Conservation (phyloP, 2,888 invertebrate species). For the Hoplodrina blanda region DNA sequence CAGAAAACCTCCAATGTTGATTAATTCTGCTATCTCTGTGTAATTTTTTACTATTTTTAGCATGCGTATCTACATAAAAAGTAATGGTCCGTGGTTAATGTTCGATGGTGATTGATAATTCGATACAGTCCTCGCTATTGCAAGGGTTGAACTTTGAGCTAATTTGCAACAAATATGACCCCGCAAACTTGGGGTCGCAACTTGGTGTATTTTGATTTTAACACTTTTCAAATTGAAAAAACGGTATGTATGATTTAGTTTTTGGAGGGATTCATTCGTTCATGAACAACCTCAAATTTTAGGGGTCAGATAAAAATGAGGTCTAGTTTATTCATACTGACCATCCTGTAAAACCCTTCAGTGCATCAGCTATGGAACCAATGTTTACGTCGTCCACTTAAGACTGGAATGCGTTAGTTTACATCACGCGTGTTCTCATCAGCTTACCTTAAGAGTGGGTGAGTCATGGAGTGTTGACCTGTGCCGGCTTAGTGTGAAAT, state of each 20-base stretch:
- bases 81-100: neutral
- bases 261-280: no score
- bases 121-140: neutral
- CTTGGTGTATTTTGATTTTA: no score
- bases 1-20: neutral
- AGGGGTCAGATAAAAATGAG: neutral
- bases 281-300: no score
- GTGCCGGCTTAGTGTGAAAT: slow-evolving; percentile 58
- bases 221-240: no score
- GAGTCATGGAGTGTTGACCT: slow-evolving; percentile 85
- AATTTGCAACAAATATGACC: neutral
- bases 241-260: no score
- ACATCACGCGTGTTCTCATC: slow-evolving; percentile 58
- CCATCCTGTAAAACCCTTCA: neutral
- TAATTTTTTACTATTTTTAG: neutral
- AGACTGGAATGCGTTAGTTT: slow-evolving; percentile 60
- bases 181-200: no score
- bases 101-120: neutral
- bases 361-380: slow-evolving; percentile 31
- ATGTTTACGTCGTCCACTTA: slow-evolving; percentile 62
- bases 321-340: neutral
- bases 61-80: neutral
- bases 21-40: neutral
- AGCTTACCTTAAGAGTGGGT: slow-evolving; percentile 71
- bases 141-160: neutral